These are phyloP conservation scores for Microplitis manilae DNA, from an alignment of 2,888 invertebrate species.

Conservation along the genomic window DNA sequence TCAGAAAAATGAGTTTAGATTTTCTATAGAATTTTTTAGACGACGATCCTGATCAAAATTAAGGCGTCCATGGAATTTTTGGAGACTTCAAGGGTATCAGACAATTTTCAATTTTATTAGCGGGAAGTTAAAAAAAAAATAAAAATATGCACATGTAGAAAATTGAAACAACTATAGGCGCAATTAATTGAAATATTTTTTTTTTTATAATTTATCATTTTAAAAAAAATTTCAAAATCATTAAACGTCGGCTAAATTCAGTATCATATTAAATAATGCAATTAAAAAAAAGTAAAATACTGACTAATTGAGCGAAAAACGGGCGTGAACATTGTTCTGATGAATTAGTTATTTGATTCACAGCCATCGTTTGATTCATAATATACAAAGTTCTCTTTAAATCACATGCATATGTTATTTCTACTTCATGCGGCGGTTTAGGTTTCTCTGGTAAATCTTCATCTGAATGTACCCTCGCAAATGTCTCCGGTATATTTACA, in stretches of 20 bases:
- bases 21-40: too few species aligned
- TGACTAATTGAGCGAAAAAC: conserved; percentile 79
- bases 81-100: background rate
- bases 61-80: background rate
- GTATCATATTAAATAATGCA: background rate
- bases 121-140: too few species aligned
- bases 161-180: too few species aligned
- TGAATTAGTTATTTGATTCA: conserved; percentile 68
- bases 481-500: conserved; percentile 57
- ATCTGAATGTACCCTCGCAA: conserved; percentile 61
- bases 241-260: too few species aligned
- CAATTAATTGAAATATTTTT: too few species aligned
- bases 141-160: too few species aligned
- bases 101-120: too few species aligned
- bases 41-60: too few species aligned
- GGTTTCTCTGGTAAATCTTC: conserved; percentile 69
- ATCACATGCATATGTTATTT: conserved; percentile 79
- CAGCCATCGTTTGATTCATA: conserved; percentile 75
- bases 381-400: conserved; percentile 81
- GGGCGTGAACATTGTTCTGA: conserved; percentile 73
- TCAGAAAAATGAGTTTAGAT: too few species aligned
- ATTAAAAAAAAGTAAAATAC: conserved; percentile 34
- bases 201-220: too few species aligned
- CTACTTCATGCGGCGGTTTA: conserved; percentile 57
- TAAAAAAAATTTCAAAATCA: too few species aligned